phyloP scores from a whole-genome alignment of 2,797 vertebrate species.

The Coranthus polyacanthus region DNA sequence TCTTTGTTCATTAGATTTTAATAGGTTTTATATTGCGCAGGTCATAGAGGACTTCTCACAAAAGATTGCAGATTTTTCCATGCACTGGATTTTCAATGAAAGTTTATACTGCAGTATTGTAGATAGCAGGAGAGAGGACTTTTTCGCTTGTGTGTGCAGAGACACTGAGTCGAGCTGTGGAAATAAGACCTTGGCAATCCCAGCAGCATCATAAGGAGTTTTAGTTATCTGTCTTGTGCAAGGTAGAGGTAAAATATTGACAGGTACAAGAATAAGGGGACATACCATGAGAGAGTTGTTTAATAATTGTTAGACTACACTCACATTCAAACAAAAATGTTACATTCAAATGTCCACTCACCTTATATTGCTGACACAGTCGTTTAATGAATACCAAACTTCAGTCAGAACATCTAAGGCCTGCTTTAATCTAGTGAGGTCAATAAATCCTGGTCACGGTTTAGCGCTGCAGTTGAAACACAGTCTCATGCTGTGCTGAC shows the following conservation, averaged over 20 bases:
- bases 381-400: slow-evolving; percentile 41
- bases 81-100: slow-evolving; percentile 24
- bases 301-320: slow-evolving; percentile 6
- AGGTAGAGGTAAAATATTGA: slow-evolving; percentile 34
- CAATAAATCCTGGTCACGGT: slow-evolving; percentile 52
- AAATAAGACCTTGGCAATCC: slow-evolving; percentile 44
- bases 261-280: slow-evolving; percentile 17
- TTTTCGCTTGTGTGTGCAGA: slow-evolving; percentile 55
- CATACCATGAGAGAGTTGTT: slow-evolving; percentile 6
- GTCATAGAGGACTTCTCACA: slow-evolving; percentile 55
- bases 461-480: slow-evolving; percentile 47
- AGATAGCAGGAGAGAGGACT: slow-evolving; percentile 28
- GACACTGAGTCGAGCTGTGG: slow-evolving; percentile 21
- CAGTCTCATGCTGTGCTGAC: slow-evolving; percentile 42
- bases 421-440: slow-evolving; percentile 53
- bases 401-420: slow-evolving; percentile 28
- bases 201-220: slow-evolving; percentile 39
- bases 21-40: slow-evolving; percentile 55
- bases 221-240: slow-evolving; percentile 22
- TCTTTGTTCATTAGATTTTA: slow-evolving; percentile 67
- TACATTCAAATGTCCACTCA: slow-evolving; percentile 18
- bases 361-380: slow-evolving; percentile 20
- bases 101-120: slow-evolving; percentile 22
- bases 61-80: slow-evolving; percentile 44
- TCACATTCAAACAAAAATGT: slow-evolving; percentile 28